A percentile compares a stretch with the other conserved stretches of the same genome.
These are phyloP conservation scores for Eledone cirrhosa DNA, from an alignment of 2,888 invertebrate species.

Conservation along the genomic window DNA sequence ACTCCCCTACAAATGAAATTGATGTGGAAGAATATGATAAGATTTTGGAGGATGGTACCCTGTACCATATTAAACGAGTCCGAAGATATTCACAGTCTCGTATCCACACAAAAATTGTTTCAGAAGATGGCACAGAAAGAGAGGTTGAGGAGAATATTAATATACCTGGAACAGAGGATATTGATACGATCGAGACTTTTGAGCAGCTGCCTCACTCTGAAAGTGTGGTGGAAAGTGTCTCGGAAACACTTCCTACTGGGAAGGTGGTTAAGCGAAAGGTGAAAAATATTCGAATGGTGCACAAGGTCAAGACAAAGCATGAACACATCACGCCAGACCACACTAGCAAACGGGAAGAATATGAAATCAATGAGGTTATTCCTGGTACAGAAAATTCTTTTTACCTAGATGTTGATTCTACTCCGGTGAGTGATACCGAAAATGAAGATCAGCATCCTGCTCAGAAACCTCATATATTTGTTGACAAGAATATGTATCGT, in stretches of 20 bases:
- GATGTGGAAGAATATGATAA: slow-evolving; percentile 53
- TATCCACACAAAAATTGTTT: slow-evolving; percentile 41
- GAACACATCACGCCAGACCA: slow-evolving; percentile 50
- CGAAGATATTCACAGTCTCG: slow-evolving; percentile 49
- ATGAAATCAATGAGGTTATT: slow-evolving; percentile 54
- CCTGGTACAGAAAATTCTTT: slow-evolving; percentile 59
- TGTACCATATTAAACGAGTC: slow-evolving; percentile 48
- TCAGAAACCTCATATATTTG: no score
- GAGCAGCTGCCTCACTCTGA: slow-evolving; percentile 46
- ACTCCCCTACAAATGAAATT: slow-evolving; percentile 44
- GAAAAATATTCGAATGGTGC: slow-evolving; percentile 56
- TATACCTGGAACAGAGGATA: slow-evolving; percentile 39
- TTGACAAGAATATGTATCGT: no score
- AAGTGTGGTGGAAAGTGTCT: slow-evolving; percentile 49
- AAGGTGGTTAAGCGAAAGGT: slow-evolving; percentile 51
- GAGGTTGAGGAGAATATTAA: slow-evolving; percentile 46
- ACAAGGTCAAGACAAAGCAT: slow-evolving; percentile 51
- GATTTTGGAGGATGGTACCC: slow-evolving; percentile 56
- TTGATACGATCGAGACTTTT: slow-evolving; percentile 43
- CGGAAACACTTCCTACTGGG: slow-evolving; percentile 57
- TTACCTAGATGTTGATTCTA: slow-evolving; percentile 36
- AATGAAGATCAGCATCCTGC: slow-evolving; percentile 37
- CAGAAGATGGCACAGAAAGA: slow-evolving; percentile 48
- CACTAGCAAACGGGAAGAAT: slow-evolving; percentile 44
- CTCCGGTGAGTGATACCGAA: slow-evolving; percentile 37